A percentile compares a stretch with the other conserved stretches of the same genome.
phyloP scores from a whole-genome alignment of 2,113 vertebrate species.

The Cricetomys ansorgei region DNA sequence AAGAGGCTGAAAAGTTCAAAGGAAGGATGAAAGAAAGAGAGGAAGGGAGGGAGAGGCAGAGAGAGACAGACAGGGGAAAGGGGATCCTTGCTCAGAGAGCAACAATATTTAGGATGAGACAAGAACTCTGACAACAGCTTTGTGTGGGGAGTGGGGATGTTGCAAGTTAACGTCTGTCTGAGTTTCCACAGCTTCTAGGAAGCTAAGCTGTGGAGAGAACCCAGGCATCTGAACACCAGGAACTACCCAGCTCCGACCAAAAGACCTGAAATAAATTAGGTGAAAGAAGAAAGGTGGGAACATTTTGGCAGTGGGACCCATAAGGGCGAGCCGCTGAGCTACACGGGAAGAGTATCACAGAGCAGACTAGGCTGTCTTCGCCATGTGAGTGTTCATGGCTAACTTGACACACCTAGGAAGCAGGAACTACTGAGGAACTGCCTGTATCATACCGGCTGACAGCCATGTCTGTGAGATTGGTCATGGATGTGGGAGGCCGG shows the following conservation, averaged over 20 bases:
- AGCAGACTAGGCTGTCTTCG: not conserved
- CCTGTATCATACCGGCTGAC: not conserved
- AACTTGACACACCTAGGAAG: too few species aligned
- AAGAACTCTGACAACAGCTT: not conserved
- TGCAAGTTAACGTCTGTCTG: not conserved
- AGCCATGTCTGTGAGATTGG: not conserved
- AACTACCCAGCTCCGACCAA: not conserved
- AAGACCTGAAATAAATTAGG: not conserved
- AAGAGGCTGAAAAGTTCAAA: not conserved
- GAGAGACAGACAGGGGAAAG: too few species aligned
- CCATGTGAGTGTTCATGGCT: too few species aligned
- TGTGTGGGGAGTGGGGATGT: not conserved
- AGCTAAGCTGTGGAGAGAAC: not conserved
- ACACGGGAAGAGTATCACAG: not conserved
- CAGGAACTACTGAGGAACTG: not conserved
- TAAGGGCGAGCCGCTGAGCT: not conserved
- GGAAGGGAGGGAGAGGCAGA: not conserved
- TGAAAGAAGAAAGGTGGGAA: not conserved
- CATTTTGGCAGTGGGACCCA: not conserved
- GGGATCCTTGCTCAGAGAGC: not conserved
- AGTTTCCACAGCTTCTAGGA: not conserved
- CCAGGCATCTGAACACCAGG: too few species aligned
- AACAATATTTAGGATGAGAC: not conserved
- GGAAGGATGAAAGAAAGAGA: not conserved
- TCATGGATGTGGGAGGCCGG: too few species aligned